Evolutionary conservation across 1,140 invertebrate species (phyloP), one percentile per base, ranked within the genome.

Genomic region (Megalonaias nervosa): DNA sequence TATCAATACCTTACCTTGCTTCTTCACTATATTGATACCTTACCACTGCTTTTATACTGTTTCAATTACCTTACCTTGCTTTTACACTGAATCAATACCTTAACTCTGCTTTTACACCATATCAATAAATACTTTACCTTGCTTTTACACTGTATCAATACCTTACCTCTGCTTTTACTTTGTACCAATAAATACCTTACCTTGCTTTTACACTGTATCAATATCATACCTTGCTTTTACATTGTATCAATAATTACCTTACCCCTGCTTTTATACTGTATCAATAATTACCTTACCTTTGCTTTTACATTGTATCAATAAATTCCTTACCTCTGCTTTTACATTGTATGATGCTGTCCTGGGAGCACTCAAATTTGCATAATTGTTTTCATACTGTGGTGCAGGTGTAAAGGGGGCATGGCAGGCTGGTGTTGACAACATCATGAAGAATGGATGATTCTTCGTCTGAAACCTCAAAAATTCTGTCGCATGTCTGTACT

Each of bases 381-480:
- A 98, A 23, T 87, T 90, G 66, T 93, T 91, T 15, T 89, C 86
- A 69, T 97, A 95, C 75, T 95, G 92, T 0, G 93, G 90, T 0
- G 95, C 95, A 4, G 96, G 94, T 2, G 93, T 95, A 87, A 96
- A 97, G 1, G 96, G 96, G 60, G 93, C 93, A 90, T 98, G 96
- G 16, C 95, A 94, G 1, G 96, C 95, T 23, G 96, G 96, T 1
- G 96, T 94, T 4, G 96, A 93, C 14, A 97, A 82, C 80, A 97
- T 94, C 93, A 97, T 96, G 59, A 98, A 93, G 86, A 97, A 97
- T 16, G 94, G 94, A 15, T 0, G 69, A 75, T 15, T 74, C 66
- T 60, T 77, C 76, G 16, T 62, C 38, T 62, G 85, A 80, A 73
- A 9, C 70, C 80, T 77, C 79, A 86, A 88, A 86, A 96, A 96